Conservation (phyloP, 1,140 invertebrate species). For the Hydropsyche tenuis region DNA sequence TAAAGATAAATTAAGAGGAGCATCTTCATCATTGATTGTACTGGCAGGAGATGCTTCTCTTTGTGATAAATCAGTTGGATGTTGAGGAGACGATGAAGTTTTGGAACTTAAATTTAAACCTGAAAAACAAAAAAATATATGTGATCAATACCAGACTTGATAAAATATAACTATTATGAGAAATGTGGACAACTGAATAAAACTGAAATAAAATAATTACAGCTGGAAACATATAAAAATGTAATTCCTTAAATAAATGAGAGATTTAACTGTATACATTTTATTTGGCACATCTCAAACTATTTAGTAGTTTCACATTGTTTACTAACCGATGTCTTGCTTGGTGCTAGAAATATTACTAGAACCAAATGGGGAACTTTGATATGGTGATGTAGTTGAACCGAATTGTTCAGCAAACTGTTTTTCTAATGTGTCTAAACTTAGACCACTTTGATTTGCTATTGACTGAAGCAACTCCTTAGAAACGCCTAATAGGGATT, state of each 20-base stretch:
- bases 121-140: constrained; percentile 33
- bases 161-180: not conserved
- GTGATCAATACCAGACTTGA: not conserved
- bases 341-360: constrained; percentile 11
- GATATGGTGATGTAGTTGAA: constrained; percentile 53
- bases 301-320: constrained; percentile 8
- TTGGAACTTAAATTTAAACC: constrained; percentile 60
- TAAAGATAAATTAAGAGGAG: constrained; percentile 80
- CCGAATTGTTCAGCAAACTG: constrained; percentile 58
- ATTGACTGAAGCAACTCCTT: constrained; percentile 61
- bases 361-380: constrained; percentile 19
- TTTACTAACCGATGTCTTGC: constrained; percentile 44
- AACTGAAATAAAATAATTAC: no score
- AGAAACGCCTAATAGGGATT: constrained; percentile 55
- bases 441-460: constrained; percentile 61
- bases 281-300: not conserved
- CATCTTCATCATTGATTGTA: constrained; percentile 69
- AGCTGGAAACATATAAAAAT: no score
- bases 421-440: constrained; percentile 58
- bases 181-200: not conserved
- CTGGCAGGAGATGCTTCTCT: constrained; percentile 55
- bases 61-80: constrained; percentile 58
- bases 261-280: no score
- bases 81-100: constrained; percentile 55
- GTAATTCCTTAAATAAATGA: no score